phyloP scores from a whole-genome alignment of 1,140 invertebrate species.

The Bactericera cockerelli region DNA sequence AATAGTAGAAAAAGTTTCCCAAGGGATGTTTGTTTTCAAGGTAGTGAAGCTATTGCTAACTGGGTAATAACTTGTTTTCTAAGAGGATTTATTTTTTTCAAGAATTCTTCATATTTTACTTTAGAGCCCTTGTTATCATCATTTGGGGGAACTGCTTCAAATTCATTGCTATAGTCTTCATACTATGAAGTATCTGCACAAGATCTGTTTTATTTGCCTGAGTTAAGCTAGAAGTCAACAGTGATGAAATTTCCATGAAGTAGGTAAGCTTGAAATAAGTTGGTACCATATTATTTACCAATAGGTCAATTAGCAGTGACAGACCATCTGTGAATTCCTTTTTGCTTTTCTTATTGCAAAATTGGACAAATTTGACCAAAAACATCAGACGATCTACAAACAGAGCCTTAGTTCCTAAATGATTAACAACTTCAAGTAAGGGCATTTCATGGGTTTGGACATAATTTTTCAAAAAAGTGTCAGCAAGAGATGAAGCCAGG shows the following conservation, averaged over 20 bases:
- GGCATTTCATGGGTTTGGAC: not conserved
- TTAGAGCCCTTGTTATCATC: not conserved
- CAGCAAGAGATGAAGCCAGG: not conserved
- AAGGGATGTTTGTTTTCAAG: too few species aligned
- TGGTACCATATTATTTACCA: slow-evolving; percentile 7
- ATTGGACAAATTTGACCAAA: not conserved
- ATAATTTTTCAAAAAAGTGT: not conserved
- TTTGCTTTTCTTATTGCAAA: not conserved
- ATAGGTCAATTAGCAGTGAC: not conserved
- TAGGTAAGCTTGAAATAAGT: not conserved
- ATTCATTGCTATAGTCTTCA: slow-evolving; percentile 2
- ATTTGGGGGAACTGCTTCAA: not conserved
- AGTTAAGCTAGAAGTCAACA: not conserved
- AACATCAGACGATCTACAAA: not conserved
- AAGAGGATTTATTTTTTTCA: not conserved
- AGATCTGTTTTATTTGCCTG: not conserved
- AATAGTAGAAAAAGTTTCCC: too few species aligned
- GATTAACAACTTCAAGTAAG: not conserved
- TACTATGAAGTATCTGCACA: not conserved
- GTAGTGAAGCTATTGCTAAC: not conserved
- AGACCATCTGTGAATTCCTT: not conserved
- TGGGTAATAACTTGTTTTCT: not conserved
- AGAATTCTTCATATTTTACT: not conserved
- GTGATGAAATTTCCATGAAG: not conserved
- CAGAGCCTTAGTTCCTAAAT: not conserved